Evolutionary conservation across 2,888 invertebrate genomes (phyloP).

Genomic region (Cephus runcator): DNA sequence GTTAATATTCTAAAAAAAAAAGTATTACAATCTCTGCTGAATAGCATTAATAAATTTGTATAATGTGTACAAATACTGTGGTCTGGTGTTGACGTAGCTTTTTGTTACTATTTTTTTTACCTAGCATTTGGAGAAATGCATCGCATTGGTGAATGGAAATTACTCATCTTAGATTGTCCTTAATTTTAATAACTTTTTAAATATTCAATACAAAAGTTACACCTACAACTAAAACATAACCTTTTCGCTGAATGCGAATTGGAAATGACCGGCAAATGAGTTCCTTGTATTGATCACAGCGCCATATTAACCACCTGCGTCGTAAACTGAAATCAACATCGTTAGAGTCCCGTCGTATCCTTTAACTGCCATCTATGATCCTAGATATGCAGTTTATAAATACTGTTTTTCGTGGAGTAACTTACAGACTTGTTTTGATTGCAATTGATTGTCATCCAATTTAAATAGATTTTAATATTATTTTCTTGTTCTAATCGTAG

Average conservation of each 20-base stretch:
- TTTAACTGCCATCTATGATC: not conserved
- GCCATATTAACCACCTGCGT: not conserved
- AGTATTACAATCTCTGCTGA: not conserved
- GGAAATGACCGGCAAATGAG: not conserved
- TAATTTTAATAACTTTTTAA: not conserved
- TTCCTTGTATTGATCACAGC: not conserved
- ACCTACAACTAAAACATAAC: not conserved
- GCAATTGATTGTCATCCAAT: not conserved
- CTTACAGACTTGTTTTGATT: not conserved
- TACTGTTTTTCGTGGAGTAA: not conserved
- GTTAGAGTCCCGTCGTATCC: no score
- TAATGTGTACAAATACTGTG: not conserved
- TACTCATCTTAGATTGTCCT: conserved; percentile 39
- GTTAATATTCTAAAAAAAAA: conserved; percentile 48
- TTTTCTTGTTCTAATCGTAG: not conserved
- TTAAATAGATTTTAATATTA: not conserved
- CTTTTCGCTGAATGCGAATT: not conserved
- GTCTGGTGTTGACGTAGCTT: not conserved
- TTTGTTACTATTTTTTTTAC: conserved; percentile 29
- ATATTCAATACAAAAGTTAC: not conserved
- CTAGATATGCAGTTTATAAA: not conserved
- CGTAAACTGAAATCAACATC: no score
- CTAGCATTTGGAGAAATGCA: conserved; percentile 58
- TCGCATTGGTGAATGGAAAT: conserved; percentile 56
- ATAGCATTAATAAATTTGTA: not conserved